A percentile compares a stretch with the other conserved stretches of the same genome.
These are phyloP conservation scores for Carollia perspicillata DNA, from an alignment of 2,113 vertebrate genomes.

Conservation along the genomic window DNA sequence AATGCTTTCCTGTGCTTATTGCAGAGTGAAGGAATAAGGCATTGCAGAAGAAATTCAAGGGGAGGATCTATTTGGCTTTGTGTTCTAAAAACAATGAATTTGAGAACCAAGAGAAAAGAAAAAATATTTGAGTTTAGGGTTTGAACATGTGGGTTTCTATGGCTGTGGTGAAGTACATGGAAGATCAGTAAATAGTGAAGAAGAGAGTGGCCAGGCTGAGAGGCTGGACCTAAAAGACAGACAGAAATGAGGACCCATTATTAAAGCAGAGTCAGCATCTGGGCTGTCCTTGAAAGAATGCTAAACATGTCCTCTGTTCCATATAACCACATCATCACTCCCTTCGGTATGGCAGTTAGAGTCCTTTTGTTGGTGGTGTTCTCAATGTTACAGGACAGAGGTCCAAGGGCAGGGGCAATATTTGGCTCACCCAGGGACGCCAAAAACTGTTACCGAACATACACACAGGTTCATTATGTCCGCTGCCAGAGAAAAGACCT, in stretches of 20 bases:
- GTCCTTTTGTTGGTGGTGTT: not conserved
- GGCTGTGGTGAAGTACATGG: not conserved
- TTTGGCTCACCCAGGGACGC: no score
- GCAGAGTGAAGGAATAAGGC: not conserved
- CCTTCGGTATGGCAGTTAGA: not conserved
- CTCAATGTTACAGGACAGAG: not conserved
- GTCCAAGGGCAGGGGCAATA: no score
- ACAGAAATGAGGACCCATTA: not conserved
- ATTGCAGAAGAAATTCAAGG: not conserved
- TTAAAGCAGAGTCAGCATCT: not conserved
- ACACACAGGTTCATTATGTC: no score
- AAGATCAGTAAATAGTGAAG: not conserved
- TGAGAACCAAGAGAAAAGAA: not conserved
- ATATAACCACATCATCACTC: not conserved
- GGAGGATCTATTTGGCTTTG: not conserved
- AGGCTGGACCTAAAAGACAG: not conserved
- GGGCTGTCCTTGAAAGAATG: not conserved
- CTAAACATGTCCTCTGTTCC: not conserved
- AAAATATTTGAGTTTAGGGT: not conserved
- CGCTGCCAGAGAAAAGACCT: no score
- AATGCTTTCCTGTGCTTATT: not conserved
- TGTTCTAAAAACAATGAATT: not conserved
- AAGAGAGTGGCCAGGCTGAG: not conserved
- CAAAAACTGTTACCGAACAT: no score
- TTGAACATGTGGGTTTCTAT: not conserved